A percentile compares a stretch with the other conserved stretches of the same genome.
Conservation (phyloP, 2,888 invertebrate genomes). For the Pheosia tremula region DNA sequence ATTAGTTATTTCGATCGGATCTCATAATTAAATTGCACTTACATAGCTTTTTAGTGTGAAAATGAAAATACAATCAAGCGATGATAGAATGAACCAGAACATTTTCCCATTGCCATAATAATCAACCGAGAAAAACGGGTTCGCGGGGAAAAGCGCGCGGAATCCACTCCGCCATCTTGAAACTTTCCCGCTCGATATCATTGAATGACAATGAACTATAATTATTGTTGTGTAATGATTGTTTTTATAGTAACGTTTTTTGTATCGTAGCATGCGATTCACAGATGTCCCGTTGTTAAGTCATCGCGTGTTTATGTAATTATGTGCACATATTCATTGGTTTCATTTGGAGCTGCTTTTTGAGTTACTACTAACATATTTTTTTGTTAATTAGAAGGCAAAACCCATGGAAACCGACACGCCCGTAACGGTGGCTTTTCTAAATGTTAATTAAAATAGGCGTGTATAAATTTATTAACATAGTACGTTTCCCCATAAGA, state of each 20-base stretch:
- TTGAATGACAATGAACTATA: constrained; percentile 8
- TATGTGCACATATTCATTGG: neutral
- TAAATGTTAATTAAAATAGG: constrained; percentile 1
- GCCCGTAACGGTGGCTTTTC: neutral
- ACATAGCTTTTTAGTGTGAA: neutral
- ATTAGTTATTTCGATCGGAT: too few species aligned
- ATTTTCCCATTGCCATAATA: constrained; percentile 36
- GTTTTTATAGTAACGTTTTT: constrained; percentile 19
- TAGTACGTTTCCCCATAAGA: neutral
- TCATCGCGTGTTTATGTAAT: neutral
- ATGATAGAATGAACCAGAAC: constrained; percentile 22
- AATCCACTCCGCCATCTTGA: constrained; percentile 37
- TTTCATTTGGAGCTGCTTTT: too few species aligned
- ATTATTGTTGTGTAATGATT: constrained; percentile 19
- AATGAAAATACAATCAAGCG: constrained; percentile 13
- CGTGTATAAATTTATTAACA: neutral
- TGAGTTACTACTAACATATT: too few species aligned
- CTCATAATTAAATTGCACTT: too few species aligned
- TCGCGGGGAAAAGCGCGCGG: constrained; percentile 49
- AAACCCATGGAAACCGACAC: neutral
- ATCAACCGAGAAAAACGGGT: constrained; percentile 39
- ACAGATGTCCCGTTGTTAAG: constrained; percentile 15
- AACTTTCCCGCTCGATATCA: constrained; percentile 49
- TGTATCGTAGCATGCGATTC: constrained; percentile 25
- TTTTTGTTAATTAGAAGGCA: neutral